These are phyloP conservation scores for Dipodomys stephensi DNA, from an alignment of 2,113 vertebrate genomes.

Conservation along the genomic window DNA sequence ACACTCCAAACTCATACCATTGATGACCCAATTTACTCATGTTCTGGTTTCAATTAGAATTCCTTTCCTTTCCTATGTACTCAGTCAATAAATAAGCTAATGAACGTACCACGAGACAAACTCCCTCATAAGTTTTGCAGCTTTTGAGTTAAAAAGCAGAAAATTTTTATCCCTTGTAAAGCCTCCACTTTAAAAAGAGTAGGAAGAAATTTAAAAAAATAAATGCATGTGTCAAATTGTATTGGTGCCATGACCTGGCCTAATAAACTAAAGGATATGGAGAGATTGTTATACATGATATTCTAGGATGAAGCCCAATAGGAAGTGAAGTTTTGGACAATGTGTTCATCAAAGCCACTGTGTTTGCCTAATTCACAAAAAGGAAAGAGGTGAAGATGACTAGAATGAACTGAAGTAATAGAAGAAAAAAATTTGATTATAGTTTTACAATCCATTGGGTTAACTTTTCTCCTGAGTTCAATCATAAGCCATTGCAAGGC, in stretches of 20 bases:
- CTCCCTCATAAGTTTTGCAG: background rate
- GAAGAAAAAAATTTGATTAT: background rate
- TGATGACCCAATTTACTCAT: background rate
- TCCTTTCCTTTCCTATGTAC: background rate
- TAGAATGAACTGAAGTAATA: constrained; percentile 8
- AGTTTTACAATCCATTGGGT: background rate
- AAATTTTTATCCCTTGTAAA: background rate
- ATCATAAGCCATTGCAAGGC: background rate
- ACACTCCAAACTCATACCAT: accelerated
- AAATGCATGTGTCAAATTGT: no score
- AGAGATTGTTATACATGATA: background rate
- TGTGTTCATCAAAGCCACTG: background rate
- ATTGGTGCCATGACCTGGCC: no score
- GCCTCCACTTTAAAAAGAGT: background rate
- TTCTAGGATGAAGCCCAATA: background rate
- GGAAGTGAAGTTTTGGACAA: background rate
- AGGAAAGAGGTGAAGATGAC: background rate
- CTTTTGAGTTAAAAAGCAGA: background rate
- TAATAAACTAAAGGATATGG: background rate
- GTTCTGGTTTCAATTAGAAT: background rate
- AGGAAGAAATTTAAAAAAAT: no score
- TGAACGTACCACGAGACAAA: background rate
- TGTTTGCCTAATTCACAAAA: background rate
- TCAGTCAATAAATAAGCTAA: background rate
- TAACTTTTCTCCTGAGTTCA: background rate